These are phyloP conservation scores for Mellivora capensis DNA, from an alignment of 2,113 vertebrate species.

Conservation along the genomic window DNA sequence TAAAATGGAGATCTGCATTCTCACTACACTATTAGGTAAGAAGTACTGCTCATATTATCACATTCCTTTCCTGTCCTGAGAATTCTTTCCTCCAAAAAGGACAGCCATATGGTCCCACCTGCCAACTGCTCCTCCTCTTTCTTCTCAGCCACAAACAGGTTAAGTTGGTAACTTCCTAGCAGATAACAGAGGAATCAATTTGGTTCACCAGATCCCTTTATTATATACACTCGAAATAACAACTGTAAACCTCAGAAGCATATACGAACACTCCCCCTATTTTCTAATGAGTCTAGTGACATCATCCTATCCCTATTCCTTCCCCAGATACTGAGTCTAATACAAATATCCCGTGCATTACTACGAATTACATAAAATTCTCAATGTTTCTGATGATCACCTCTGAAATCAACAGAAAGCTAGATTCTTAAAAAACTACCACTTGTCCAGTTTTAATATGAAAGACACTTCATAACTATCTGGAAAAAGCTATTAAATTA, in stretches of 20 bases:
- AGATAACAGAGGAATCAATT: neutral
- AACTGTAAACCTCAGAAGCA: conserved; percentile 13
- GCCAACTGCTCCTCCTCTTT: neutral
- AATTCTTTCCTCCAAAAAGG: neutral
- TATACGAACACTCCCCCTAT: neutral
- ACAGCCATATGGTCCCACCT: neutral
- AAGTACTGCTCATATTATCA: neutral
- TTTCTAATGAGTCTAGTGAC: neutral
- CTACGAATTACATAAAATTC: neutral
- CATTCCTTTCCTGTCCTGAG: neutral
- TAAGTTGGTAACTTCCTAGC: neutral
- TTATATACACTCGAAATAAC: neutral
- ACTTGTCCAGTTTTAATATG: conserved; percentile 2
- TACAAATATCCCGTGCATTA: neutral
- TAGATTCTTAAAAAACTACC: conserved; percentile 17
- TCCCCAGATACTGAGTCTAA: neutral
- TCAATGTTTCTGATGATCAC: neutral
- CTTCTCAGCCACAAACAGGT: neutral
- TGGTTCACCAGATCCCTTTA: neutral
- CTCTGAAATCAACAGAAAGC: conserved; percentile 37
- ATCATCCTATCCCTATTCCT: neutral
- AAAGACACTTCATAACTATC: neutral
- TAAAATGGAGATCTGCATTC: neutral
- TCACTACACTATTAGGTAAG: neutral
- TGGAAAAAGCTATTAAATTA: conserved; percentile 15